These are phyloP conservation scores for Percopsis omiscomaycus DNA, from an alignment of 2,797 vertebrate species.

Conservation along the genomic window DNA sequence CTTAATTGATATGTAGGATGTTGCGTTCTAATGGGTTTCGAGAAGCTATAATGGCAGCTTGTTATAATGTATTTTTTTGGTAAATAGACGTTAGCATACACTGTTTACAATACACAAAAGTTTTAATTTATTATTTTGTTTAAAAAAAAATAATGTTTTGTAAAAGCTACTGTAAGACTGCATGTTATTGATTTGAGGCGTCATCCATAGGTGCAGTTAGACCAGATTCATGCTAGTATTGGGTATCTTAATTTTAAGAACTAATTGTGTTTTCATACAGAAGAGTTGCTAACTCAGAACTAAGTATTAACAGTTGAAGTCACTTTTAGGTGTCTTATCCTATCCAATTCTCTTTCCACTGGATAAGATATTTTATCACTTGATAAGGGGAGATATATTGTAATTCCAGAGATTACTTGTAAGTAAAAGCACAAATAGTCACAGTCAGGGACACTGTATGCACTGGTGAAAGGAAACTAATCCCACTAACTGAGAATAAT, in stretches of 20 bases:
- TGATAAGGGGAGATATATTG: constrained; percentile 22
- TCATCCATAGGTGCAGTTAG: constrained; percentile 47
- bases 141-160: constrained; percentile 66
- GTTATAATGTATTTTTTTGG: constrained; percentile 71
- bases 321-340: constrained; percentile 30
- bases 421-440: constrained; percentile 50
- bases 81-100: constrained; percentile 78
- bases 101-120: constrained; percentile 66
- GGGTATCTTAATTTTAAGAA: constrained; percentile 63
- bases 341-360: constrained; percentile 12
- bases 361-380: constrained; percentile 10
- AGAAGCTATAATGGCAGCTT: constrained; percentile 74
- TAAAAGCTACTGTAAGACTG: constrained; percentile 73
- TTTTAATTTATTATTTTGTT: constrained; percentile 80
- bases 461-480: constrained; percentile 11
- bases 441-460: constrained; percentile 12
- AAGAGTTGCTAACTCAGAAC: constrained; percentile 13
- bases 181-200: constrained; percentile 68
- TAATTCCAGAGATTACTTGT: constrained; percentile 27
- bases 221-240: constrained; percentile 51
- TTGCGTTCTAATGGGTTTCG: constrained; percentile 48
- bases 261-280: constrained; percentile 66
- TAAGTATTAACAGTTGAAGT: constrained; percentile 26
- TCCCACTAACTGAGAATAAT: background rate
- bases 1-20: constrained; percentile 38